Base-by-base conservation (phyloP, 2,113 vertebrate genomes). In the Petroica traversi region DNA sequence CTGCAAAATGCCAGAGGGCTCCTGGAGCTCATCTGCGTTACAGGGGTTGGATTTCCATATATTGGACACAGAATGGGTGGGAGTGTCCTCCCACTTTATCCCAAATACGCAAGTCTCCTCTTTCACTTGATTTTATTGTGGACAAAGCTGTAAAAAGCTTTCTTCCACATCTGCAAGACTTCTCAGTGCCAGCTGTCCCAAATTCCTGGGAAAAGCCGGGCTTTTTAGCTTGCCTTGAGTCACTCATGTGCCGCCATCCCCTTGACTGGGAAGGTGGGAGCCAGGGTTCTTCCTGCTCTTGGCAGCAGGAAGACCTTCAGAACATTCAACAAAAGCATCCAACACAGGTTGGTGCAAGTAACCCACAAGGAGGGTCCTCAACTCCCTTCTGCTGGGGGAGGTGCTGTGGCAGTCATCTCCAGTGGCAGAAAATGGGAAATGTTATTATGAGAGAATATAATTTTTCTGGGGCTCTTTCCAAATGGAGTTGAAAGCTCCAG, bases 141-240 rank as follows among this genome's bases (percentile, higher is more conserved):
- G 69, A 48, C 11, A 9, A 67, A 86, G 84, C 83, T 91, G 81
- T 97, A 86, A 94, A 94, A 91, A 78, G 85, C 95, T 95, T 63
- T 43, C 52, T 95, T 95, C 81, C 92, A 94, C 90, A 97, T 97
- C 95, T 97, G 93, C 89, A 69, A 93, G 88, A 10, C 41, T 95
- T 96, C 75, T 89, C 80, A 81, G 55, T 85, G 75, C 90, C 92
- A 91, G 85, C 88, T 94, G 92, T 92, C 94, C 85, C 10, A 0
- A 55, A 95, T 96, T 89, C 92, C 96, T 92, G 68, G 92, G 97
- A 87, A 94, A 96, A 96, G 94, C 68, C 89, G 68, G 74, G 73
- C 19, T 9, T 69, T 95, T 79, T 54, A 66, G 51, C 83, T 86
- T 43, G 68, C 85, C 34, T 80, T 34, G 1, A 3, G 55, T 89